A percentile compares a stretch with the other conserved stretches of the same genome.
Evolutionary conservation across 1,140 invertebrate species (phyloP).

Genomic region (Cydia amplana): DNA sequence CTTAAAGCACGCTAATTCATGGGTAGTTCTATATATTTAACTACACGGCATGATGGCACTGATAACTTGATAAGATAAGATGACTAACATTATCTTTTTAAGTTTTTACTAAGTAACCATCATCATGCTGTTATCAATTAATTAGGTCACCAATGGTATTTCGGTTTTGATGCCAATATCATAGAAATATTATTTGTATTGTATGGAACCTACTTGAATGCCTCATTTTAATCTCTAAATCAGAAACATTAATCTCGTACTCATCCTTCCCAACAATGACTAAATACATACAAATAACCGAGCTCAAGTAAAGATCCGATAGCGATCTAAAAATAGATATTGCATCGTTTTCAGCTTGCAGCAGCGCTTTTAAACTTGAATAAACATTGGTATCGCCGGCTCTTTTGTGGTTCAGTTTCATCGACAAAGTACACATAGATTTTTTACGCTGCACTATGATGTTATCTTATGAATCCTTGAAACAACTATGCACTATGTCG

Average conservation of each 20-base stretch:
- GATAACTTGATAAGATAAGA: constrained; percentile 38
- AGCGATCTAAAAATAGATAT: constrained; percentile 25
- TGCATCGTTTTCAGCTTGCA: constrained; percentile 20
- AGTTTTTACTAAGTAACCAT: neutral
- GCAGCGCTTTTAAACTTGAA: constrained; percentile 29
- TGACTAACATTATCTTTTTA: constrained; percentile 8
- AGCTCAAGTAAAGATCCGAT: constrained; percentile 6
- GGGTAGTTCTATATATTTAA: neutral
- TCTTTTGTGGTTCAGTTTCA: constrained; percentile 17
- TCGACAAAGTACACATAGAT: neutral
- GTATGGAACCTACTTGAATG: neutral
- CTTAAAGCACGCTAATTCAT: neutral
- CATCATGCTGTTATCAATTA: neutral
- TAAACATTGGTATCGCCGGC: constrained; percentile 16
- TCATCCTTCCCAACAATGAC: neutral
- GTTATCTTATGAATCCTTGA: neutral
- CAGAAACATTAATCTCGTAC: neutral
- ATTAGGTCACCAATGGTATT: neutral
- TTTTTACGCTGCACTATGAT: neutral
- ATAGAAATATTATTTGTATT: neutral
- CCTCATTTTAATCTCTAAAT: neutral
- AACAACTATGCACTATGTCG: neutral
- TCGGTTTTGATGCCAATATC: neutral
- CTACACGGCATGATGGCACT: constrained; percentile 22
- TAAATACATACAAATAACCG: neutral